Evolutionary conservation across 1,140 invertebrate genomes (phyloP), one percentile per base, ranked within the genome.

Genomic region (Hestina assimilis): DNA sequence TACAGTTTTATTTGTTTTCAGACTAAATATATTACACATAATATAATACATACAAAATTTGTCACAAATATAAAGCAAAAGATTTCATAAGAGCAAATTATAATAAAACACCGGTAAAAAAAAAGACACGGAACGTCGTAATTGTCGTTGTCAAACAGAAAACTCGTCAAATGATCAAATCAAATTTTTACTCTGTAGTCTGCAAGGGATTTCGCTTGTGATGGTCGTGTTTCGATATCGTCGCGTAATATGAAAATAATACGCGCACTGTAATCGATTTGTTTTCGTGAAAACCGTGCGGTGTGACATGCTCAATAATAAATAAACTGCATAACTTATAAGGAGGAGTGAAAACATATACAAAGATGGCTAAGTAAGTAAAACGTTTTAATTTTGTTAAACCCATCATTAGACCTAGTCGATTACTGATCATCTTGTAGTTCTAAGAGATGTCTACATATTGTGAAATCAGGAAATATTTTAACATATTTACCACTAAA

Each of bases 341-440:
- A 33, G 48, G 52, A 53, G 35, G 17, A 19, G 23, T 21, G 42
- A 41, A 43, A 46, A 55, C 43, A 62, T 43, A 29, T 41, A 38
- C 38, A 63, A 83, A 72, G 67, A 83, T 83, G 80, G 78, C 80
- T 61, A 83, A 83, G 80, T 83, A 57, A 75, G 77, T 79, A 28
- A 20, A 17, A 33, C 48, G 23, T 47, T 26, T 56, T 40, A 56
- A 56, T 47, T 46, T 56, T 24, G 11, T 21, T 57, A 42, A n/a
- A 48, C 8, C 33, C 8, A 48, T 46, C 24, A 31, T 48, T 48
- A 35, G 11, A 11, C 48, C 14, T 45, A 50, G 23, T 57, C 41
- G 35, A 29, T 41, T 35, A 19, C 21, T 33, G 33, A 51, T 19
- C 29, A 31, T 23, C 24, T 35, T 40, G 15, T 28, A n/a, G 53